Conservation (phyloP, 2,797 vertebrate genomes). For the Hemibagrus guttatus region DNA sequence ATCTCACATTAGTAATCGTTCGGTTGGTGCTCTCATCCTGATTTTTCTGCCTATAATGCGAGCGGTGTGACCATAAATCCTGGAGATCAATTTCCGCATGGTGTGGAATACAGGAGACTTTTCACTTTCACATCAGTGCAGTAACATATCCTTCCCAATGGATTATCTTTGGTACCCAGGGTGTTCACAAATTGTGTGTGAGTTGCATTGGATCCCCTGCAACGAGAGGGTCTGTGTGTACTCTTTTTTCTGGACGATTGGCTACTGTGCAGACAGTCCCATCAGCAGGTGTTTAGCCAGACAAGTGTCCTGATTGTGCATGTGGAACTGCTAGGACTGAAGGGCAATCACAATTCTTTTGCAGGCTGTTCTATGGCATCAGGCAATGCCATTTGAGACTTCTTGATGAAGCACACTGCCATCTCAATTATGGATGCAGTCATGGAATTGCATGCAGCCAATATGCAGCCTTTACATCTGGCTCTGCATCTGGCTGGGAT, state of each 20-base stretch:
- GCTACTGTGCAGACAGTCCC: constrained; percentile 14
- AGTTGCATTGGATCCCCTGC: neutral
- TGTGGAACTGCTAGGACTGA: neutral
- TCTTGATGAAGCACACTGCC: neutral
- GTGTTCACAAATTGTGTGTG: constrained; percentile 1
- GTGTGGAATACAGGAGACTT: neutral
- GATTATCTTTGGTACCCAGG: neutral
- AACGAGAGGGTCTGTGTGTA: neutral
- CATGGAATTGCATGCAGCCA: neutral
- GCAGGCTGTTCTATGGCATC: neutral
- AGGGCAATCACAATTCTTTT: constrained; percentile 19
- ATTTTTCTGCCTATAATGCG: neutral
- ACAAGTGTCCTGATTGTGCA: neutral
- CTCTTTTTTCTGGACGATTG: neutral
- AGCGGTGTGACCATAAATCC: neutral
- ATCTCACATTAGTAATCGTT: neutral
- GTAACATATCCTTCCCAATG: neutral
- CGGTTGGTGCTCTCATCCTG: neutral
- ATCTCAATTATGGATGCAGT: neutral
- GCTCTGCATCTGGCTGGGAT: neutral
- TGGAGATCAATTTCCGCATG: neutral
- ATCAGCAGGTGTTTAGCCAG: constrained; percentile 3
- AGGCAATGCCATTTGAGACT: neutral
- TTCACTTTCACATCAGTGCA: constrained; percentile 10
- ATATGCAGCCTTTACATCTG: neutral